Evolutionary conservation across 2,888 invertebrate species (phyloP).

Genomic region (Branchellion lobata): DNA sequence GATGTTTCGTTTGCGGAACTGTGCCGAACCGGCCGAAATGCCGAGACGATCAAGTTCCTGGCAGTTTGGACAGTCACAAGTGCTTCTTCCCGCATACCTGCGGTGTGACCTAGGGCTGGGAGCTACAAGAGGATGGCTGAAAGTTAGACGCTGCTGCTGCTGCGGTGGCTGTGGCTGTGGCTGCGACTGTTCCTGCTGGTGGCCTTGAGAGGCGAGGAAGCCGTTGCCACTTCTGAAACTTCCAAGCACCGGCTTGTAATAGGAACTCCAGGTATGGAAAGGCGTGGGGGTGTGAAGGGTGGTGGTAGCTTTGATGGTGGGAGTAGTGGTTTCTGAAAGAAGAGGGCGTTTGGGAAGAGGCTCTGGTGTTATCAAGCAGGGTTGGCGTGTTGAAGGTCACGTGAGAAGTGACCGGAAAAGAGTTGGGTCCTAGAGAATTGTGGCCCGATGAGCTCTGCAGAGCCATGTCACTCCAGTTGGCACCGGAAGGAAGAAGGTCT

Average conservation of each 20-base stretch:
- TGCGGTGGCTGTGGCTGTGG: conserved; percentile 20
- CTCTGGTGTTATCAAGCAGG: conserved; percentile 3
- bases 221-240: conserved; percentile 4
- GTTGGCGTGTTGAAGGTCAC: conserved; percentile 25
- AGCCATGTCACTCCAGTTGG: conserved; percentile 15
- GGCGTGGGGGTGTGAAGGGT: conserved; percentile 32
- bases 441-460: neutral
- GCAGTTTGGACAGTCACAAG: conserved; percentile 98
- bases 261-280: conserved; percentile 34
- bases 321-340: conserved; percentile 9
- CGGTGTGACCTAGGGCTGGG: conserved; percentile 64
- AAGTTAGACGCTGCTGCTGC: conserved; percentile 19
- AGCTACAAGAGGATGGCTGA: conserved; percentile 67
- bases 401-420: conserved; percentile 27
- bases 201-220: neutral
- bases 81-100: conserved; percentile 90
- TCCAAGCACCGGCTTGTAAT: conserved; percentile 24
- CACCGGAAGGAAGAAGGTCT: conserved; percentile 1
- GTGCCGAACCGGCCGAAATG: conserved; percentile 70
- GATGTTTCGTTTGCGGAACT: conserved; percentile 59
- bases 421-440: neutral
- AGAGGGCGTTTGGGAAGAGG: neutral
- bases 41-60: conserved; percentile 87
- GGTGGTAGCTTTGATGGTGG: conserved; percentile 8
- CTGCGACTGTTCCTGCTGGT: neutral